A percentile compares a stretch with the other conserved stretches of the same genome.
These are phyloP conservation scores for Onychostoma macrolepis DNA, from an alignment of 2,113 vertebrate genomes.

Conservation along the genomic window DNA sequence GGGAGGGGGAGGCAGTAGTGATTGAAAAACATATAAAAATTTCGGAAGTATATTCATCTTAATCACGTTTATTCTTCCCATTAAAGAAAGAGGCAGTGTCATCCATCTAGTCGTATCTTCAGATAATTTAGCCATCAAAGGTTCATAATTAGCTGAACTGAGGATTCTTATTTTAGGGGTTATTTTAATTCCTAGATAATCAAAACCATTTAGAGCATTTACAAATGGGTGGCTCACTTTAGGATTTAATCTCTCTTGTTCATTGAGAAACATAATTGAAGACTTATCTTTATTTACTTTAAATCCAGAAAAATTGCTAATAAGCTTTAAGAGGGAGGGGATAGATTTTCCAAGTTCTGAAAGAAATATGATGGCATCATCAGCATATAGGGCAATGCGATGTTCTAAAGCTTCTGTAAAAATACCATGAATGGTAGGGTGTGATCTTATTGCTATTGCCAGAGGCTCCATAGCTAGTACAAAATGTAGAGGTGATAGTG, in stretches of 20 bases:
- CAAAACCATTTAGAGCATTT: slow-evolving; percentile 4
- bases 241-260: background rate
- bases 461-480: no score
- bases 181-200: slow-evolving; percentile 14
- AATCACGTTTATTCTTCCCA: slow-evolving; percentile 32
- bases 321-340: slow-evolving; percentile 7
- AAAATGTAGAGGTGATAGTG: no score
- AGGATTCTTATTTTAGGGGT: background rate
- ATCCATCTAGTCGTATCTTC: background rate
- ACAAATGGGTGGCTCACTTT: background rate
- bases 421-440: no score
- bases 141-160: slow-evolving; percentile 4
- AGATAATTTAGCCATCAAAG: background rate
- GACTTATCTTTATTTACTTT: background rate
- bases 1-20: no score
- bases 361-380: background rate
- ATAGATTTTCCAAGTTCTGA: background rate
- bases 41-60: background rate
- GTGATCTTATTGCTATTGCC: no score
- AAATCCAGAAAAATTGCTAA: background rate
- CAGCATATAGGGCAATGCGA: no score
- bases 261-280: no score
- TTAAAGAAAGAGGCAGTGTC: slow-evolving; percentile 2
- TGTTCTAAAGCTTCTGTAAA: no score
- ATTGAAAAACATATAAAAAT: no score